Conservation (phyloP, 2,888 invertebrate genomes). For the Chloromyia formosa region DNA sequence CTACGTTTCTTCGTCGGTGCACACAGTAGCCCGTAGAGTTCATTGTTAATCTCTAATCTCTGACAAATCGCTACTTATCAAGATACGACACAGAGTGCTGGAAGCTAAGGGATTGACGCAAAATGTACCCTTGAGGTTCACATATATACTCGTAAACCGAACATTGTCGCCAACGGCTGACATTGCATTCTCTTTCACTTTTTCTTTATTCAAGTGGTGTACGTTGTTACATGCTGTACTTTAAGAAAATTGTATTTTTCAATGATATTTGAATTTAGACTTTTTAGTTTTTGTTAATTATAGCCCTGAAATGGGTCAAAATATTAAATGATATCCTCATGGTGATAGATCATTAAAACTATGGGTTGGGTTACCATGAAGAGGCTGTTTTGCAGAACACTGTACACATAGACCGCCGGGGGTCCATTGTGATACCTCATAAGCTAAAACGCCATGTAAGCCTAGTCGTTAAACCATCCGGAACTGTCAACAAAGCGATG, state of each 20-base stretch:
- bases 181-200: constrained; percentile 26
- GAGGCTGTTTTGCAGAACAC: too few relatives aligned
- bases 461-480: too few relatives aligned
- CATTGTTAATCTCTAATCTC: constrained; percentile 45
- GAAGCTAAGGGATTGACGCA: constrained; percentile 33
- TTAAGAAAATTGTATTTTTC: background rate
- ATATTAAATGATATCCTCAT: too few relatives aligned
- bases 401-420: too few relatives aligned
- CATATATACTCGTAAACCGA: background rate
- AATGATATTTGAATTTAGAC: too few relatives aligned
- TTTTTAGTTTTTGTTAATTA: too few relatives aligned
- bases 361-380: too few relatives aligned
- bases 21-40: constrained; percentile 13
- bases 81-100: constrained; percentile 8
- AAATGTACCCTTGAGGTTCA: constrained; percentile 43
- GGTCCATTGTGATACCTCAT: too few relatives aligned
- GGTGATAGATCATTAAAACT: too few relatives aligned
- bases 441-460: too few relatives aligned
- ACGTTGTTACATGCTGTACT: background rate
- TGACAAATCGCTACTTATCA: constrained; percentile 42
- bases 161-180: constrained; percentile 29
- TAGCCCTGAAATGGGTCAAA: too few relatives aligned
- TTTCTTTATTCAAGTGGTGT: background rate
- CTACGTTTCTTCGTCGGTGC: background rate
- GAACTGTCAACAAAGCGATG: too few relatives aligned